phyloP scores from a whole-genome alignment of 1,140 invertebrate genomes.

The Periplaneta americana region DNA sequence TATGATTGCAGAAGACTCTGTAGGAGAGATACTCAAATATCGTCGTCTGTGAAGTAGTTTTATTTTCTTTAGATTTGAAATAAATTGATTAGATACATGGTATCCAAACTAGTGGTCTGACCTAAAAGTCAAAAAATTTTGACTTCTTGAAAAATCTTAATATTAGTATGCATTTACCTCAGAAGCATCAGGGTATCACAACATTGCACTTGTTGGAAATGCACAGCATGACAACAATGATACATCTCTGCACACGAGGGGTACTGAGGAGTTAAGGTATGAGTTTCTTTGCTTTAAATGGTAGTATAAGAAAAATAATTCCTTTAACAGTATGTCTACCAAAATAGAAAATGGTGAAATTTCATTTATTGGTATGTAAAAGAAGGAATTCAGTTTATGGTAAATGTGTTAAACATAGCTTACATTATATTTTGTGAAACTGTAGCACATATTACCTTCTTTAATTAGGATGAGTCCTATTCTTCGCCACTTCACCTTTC shows the following conservation, averaged over 20 bases:
- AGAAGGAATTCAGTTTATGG: no score
- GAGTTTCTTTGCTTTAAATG: not conserved
- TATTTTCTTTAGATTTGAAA: not conserved
- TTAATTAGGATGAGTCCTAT: no score
- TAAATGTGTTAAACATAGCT: no score
- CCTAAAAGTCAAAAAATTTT: not conserved
- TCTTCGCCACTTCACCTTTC: no score
- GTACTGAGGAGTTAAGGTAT: not conserved
- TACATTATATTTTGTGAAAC: no score
- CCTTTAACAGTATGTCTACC: no score
- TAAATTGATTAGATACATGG: not conserved
- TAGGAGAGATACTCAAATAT: slow-evolving; percentile 41
- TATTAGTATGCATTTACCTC: not conserved
- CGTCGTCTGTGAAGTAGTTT: not conserved
- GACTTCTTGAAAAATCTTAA: not conserved
- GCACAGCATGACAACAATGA: not conserved
- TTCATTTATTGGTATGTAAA: no score
- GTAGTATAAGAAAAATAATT: not conserved
- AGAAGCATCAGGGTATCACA: not conserved
- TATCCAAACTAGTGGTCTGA: no score
- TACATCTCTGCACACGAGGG: not conserved
- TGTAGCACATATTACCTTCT: no score
- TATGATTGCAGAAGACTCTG: slow-evolving; percentile 40
- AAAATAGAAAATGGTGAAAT: no score
- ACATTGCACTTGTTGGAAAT: not conserved